Evolutionary conservation across 2,888 invertebrate genomes (phyloP).

Genomic region (Fabriciana adippe): DNA sequence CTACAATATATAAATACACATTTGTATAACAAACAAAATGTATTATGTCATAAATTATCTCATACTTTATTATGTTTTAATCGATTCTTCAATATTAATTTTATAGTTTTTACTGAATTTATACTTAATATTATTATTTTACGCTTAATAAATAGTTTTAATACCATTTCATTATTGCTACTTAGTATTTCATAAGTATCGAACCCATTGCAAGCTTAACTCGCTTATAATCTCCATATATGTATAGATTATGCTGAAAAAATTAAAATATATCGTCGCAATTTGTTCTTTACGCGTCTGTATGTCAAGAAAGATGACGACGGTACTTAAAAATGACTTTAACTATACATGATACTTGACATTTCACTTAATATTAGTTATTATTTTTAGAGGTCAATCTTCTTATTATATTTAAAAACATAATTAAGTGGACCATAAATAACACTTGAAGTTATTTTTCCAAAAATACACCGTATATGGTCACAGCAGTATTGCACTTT

Average conservation of each 20-base stretch:
- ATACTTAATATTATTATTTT: not conserved
- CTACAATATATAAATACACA: not conserved
- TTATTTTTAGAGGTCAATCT: constrained; percentile 40
- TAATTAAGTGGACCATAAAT: constrained; percentile 29
- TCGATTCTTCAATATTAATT: constrained; percentile 1
- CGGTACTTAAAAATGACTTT: constrained; percentile 48
- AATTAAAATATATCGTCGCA: constrained; percentile 33
- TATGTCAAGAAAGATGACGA: constrained; percentile 48
- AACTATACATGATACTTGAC: constrained; percentile 54
- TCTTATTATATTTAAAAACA: constrained; percentile 38
- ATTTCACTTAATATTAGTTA: constrained; percentile 49
- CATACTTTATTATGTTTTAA: constrained; percentile 5
- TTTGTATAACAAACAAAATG: constrained; percentile 6
- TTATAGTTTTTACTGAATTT: not conserved
- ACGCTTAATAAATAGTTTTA: not conserved
- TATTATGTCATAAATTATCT: constrained; percentile 10
- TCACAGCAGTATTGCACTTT: no score
- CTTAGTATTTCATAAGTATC: constrained; percentile 7
- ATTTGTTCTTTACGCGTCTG: constrained; percentile 48
- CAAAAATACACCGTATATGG: not conserved
- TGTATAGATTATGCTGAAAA: constrained; percentile 23
- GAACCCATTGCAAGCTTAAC: constrained; percentile 10
- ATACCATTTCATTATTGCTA: not conserved
- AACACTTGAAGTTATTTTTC: not conserved
- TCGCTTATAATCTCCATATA: constrained; percentile 27